phyloP scores from a whole-genome alignment of 2,113 vertebrate species.

The Sorex araneus region DNA sequence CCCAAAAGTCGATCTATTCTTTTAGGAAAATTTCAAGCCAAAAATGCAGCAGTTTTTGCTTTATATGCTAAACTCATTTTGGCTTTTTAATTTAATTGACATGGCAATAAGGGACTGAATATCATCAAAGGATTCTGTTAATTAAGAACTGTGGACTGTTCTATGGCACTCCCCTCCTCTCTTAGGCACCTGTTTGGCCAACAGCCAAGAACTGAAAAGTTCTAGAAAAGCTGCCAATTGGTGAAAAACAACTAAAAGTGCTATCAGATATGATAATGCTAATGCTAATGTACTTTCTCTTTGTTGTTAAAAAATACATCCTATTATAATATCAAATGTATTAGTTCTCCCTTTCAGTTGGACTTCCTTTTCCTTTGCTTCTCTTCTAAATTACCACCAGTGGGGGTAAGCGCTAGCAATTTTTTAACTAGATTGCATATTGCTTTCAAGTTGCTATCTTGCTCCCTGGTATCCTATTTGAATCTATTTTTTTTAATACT shows the following conservation, averaged over 20 bases:
- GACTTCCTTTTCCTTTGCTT: conserved; percentile 44
- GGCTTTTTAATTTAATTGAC: conserved; percentile 17
- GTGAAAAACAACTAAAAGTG: not conserved
- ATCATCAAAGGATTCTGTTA: conserved; percentile 29
- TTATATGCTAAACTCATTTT: conserved; percentile 12
- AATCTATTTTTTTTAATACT: conserved; percentile 71
- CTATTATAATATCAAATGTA: not conserved
- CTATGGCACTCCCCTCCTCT: not conserved
- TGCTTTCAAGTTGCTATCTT: conserved; percentile 71
- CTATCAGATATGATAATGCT: conserved; percentile 17
- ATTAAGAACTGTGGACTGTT: conserved; percentile 40
- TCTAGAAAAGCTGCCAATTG: conserved; percentile 24
- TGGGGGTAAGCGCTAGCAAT: conserved; percentile 15
- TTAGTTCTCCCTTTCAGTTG: not conserved
- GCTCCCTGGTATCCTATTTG: conserved; percentile 60
- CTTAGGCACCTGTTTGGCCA: conserved; percentile 33
- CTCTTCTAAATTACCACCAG: conserved; percentile 61
- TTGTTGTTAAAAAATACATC: conserved; percentile 40
- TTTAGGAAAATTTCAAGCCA: conserved; percentile 43
- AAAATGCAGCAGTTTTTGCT: not conserved
- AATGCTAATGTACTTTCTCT: not conserved
- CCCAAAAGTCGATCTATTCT: conserved; percentile 7
- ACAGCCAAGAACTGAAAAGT: conserved; percentile 32
- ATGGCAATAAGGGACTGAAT: not conserved
- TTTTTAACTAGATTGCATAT: conserved; percentile 66